Evolutionary conservation across 2,888 invertebrate species (phyloP).

Genomic region (Scrobipalpa costella): DNA sequence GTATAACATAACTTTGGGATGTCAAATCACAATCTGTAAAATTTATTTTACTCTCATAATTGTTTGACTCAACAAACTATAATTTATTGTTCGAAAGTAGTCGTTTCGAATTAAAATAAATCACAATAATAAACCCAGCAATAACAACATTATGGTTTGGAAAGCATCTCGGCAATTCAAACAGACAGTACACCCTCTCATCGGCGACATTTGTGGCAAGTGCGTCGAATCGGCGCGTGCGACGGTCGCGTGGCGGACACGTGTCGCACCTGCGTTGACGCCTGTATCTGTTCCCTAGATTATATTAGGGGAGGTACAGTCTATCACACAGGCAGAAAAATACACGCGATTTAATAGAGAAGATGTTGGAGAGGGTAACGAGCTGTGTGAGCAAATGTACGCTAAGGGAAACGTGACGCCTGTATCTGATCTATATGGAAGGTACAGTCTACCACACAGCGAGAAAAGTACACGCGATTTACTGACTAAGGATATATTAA

Average conservation of each 20-base stretch:
- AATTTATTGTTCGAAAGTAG: not conserved
- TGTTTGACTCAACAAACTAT: too few species aligned
- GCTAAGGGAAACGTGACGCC: slow-evolving; percentile 16
- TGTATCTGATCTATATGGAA: not conserved
- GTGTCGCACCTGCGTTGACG: slow-evolving; percentile 43
- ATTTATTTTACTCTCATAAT: too few species aligned
- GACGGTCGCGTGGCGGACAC: slow-evolving; percentile 56
- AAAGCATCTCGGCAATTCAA: slow-evolving; percentile 52
- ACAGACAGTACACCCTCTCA: slow-evolving; percentile 49
- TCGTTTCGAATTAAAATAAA: not conserved
- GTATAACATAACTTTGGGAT: too few species aligned
- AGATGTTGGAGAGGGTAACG: too few species aligned
- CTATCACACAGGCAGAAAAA: slow-evolving; percentile 1
- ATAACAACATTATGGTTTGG: slow-evolving; percentile 58
- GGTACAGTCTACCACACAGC: slow-evolving; percentile 10
- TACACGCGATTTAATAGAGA: not conserved
- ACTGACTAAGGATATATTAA: too few species aligned
- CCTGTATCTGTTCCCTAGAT: not conserved
- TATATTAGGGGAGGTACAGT: not conserved
- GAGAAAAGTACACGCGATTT: not conserved
- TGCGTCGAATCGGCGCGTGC: slow-evolving; percentile 61
- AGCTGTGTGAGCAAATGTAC: not conserved
- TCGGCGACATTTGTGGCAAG: slow-evolving; percentile 67
- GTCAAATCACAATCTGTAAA: too few species aligned
- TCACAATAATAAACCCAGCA: slow-evolving; percentile 36